Evolutionary conservation across 2,113 vertebrate species (phyloP), one percentile per base, ranked within the genome.

Genomic region (Clupea harengus): DNA sequence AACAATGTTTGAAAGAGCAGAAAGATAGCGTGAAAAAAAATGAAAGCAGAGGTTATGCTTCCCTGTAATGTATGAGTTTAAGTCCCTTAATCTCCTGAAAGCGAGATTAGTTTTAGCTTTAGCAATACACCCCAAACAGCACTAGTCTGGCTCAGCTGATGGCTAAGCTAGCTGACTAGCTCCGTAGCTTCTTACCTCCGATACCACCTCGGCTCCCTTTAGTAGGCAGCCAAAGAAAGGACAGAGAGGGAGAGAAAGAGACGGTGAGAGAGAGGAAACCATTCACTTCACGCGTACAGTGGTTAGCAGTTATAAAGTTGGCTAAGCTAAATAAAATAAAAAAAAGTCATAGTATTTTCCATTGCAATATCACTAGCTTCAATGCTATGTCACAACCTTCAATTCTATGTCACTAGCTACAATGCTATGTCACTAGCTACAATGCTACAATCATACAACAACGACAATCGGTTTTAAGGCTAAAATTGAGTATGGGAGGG

Each of bases 141-240:
- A 15, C 64, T 72, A 72, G 47, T 17, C 25, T 32, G 64, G 25
- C 46, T 49, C 49, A 78, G 60, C 85, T 83, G 22, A 57, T 0
- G 44, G 39, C 32, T n/a, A 83, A 82, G 60, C 57, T 44, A 82
- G 64, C 18, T 20, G 9, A 88, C 83, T 83, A 82, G 52, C 57
- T 44, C 81, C 52, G 18, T 20, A 8, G 88, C 83, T 82, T 72
- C 95, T 95, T 94, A 95, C 95, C 95, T 95, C 94, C 0, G 93
- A 93, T 88, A 94, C 92, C 5, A 94, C 92, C 82, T 94, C 93
- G 84, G 91, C 92, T 90, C 90, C 94, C 94, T 95, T 82, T 88
- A 52, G 64, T 54, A 52, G 52, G 49, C 20, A 83, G 82, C 39
- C 72, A 50, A 10, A 6, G 54, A 49, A 44, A 44, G 8, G 32